Conservation (phyloP, 2,797 vertebrate genomes). For the Microcaecilia unicolor region DNA sequence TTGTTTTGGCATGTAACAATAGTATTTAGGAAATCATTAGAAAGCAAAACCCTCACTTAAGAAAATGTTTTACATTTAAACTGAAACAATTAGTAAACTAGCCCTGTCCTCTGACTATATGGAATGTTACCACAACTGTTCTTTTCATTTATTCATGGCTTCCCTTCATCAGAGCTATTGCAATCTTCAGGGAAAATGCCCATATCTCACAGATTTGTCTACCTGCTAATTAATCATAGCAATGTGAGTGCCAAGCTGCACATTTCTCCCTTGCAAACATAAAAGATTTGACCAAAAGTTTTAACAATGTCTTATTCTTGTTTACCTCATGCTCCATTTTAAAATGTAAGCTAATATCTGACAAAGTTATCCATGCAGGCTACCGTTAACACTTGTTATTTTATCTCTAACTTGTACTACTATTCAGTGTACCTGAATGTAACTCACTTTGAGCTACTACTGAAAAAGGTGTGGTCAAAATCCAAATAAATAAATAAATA, state of each 20-base stretch:
- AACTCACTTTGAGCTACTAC: no score
- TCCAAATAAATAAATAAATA: no score
- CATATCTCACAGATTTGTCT: conserved; percentile 6
- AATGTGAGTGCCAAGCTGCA: conserved; percentile 1
- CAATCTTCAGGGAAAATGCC: conserved; percentile 27
- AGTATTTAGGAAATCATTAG: not conserved
- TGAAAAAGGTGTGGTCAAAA: no score
- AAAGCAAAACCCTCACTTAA: conserved; percentile 7
- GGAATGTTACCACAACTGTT: conserved; percentile 18
- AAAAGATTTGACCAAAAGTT: not conserved
- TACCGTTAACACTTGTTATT: no score
- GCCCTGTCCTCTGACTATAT: conserved; percentile 19
- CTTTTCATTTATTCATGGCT: conserved; percentile 24
- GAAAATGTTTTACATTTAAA: conserved; percentile 1
- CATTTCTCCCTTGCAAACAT: not conserved
- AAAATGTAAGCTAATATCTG: no score
- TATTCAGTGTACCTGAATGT: no score
- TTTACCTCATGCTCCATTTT: no score
- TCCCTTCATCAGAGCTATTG: conserved; percentile 21
- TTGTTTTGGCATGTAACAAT: no score
- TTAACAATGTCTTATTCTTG: no score
- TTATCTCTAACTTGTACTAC: no score
- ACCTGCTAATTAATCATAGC: conserved; percentile 13
- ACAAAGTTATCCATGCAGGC: no score
- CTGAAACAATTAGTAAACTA: conserved; percentile 24